Conservation (phyloP, 2,797 vertebrate species). For the Trachops cirrhosus region DNA sequence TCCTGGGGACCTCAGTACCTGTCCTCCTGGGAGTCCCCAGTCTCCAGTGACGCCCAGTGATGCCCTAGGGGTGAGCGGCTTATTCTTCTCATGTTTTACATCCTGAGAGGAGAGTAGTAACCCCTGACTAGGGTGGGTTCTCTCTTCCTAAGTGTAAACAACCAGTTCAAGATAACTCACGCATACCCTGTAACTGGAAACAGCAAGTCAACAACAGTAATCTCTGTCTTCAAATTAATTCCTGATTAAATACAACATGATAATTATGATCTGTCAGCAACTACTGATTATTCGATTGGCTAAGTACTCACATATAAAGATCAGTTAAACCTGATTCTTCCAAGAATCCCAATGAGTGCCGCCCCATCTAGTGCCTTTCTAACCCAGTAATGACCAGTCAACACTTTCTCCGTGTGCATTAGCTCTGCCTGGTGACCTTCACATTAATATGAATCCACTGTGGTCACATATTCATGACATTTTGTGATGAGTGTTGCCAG, state of each 20-base stretch:
- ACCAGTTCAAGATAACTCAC: background rate
- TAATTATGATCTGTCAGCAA: background rate
- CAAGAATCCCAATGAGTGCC: background rate
- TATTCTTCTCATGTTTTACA: background rate
- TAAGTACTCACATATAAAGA: background rate
- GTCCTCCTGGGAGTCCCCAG: background rate
- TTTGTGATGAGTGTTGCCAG: background rate
- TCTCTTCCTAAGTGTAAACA: background rate
- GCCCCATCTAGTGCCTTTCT: background rate
- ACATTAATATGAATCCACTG: background rate
- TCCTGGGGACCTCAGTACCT: background rate
- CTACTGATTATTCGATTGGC: background rate
- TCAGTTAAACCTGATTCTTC: background rate
- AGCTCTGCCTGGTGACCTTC: background rate
- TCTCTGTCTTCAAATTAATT: background rate
- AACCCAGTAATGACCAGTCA: background rate
- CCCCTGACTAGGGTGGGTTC: background rate
- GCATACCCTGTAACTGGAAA: background rate
- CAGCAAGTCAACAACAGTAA: background rate
- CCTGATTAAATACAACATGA: background rate
- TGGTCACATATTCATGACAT: background rate
- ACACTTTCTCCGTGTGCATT: background rate
- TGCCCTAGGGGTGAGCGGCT: background rate
- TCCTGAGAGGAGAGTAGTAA: background rate
- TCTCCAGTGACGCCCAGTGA: fast-evolving